These are phyloP conservation scores for Microcebus ravelobensis DNA, from an alignment of 2,113 vertebrate genomes.

Conservation along the genomic window DNA sequence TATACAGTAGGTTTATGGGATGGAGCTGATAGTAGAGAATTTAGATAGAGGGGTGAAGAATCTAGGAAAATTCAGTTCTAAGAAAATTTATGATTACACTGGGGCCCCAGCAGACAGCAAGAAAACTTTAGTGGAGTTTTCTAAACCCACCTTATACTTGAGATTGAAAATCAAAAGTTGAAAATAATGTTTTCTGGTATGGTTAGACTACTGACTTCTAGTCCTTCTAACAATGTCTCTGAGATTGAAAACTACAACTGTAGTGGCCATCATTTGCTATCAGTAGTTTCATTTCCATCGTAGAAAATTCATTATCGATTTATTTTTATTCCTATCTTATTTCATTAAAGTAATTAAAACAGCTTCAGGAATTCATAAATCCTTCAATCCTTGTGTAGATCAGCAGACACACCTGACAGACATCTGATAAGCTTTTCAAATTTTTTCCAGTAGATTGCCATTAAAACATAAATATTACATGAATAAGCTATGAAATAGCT, in stretches of 20 bases:
- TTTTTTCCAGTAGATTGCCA: neutral
- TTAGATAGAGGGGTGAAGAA: neutral
- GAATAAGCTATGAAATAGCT: neutral
- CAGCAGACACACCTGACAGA: neutral
- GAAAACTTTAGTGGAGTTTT: neutral
- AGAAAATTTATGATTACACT: neutral
- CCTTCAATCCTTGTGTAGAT: neutral
- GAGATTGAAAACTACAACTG: neutral
- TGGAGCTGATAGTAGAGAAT: neutral
- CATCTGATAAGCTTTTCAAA: neutral
- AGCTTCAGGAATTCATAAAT: neutral
- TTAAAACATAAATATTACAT: neutral
- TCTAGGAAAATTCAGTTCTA: neutral
- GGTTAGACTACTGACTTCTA: neutral
- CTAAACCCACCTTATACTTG: neutral
- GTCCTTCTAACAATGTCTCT: neutral
- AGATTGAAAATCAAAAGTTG: neutral
- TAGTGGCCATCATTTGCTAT: neutral
- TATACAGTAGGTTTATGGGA: neutral
- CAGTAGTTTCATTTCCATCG: neutral
- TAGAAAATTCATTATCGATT: neutral
- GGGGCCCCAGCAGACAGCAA: neutral
- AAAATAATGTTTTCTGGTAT: neutral
- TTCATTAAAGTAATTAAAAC: conserved; percentile 8
- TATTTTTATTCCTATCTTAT: neutral